Percentiles rank a stretch among this genome's conserved stretches.
Evolutionary conservation across 1,140 invertebrate genomes (phyloP).

Genomic region (Drosophila tsacasi): DNA sequence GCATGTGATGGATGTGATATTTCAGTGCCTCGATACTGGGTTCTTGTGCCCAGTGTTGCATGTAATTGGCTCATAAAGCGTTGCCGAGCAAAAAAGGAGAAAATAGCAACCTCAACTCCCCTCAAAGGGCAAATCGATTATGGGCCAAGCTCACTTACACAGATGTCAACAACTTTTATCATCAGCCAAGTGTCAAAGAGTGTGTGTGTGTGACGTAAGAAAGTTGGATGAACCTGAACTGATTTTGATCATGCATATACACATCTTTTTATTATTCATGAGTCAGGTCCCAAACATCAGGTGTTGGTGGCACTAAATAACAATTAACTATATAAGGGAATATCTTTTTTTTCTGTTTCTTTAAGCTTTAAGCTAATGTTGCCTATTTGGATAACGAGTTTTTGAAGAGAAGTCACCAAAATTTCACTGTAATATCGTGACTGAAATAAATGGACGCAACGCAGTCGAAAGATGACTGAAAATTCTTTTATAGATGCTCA

Average conservation of each 20-base stretch:
- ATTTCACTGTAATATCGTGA: constrained; percentile 21
- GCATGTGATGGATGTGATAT: constrained; percentile 64
- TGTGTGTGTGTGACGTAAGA: constrained; percentile 50
- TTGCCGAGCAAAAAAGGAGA: constrained; percentile 12
- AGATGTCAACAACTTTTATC: constrained; percentile 69
- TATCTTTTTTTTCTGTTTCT: constrained; percentile 8
- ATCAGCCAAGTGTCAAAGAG: constrained; percentile 11
- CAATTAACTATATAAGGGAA: constrained; percentile 70
- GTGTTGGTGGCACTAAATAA: constrained; percentile 76
- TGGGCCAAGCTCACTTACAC: constrained; percentile 20
- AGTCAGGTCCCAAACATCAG: constrained; percentile 45
- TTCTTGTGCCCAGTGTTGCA: constrained; percentile 77
- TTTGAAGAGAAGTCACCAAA: constrained; percentile 52
- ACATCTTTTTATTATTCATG: constrained; percentile 54
- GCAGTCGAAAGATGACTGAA: neutral
- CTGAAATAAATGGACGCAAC: neutral
- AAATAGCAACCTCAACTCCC: constrained; percentile 12
- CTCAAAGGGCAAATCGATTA: constrained; percentile 44
- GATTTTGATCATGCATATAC: constrained; percentile 4
- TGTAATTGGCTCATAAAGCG: constrained; percentile 76
- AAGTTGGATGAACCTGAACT: constrained; percentile 34
- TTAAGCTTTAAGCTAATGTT: constrained; percentile 9
- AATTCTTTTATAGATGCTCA: neutral
- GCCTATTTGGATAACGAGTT: constrained; percentile 65
- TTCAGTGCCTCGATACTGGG: constrained; percentile 45